Conservation (phyloP, 2,113 vertebrate species). For the Apteryx mantelli region DNA sequence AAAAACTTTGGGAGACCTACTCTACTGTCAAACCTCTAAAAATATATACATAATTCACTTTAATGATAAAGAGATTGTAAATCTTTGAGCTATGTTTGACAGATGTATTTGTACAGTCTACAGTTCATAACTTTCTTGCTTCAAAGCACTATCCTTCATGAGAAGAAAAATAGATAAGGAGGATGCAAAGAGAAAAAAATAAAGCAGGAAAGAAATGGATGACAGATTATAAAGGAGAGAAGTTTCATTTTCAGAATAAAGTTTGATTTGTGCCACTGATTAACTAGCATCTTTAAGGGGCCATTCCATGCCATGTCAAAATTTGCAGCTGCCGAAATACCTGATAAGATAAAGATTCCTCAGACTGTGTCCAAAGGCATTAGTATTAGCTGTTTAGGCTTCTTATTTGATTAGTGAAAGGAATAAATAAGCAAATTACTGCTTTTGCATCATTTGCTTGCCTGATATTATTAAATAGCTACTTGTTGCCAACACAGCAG, state of each 20-base stretch:
- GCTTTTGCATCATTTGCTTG: neutral
- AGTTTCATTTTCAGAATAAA: neutral
- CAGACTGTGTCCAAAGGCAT: neutral
- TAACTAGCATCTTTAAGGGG: neutral
- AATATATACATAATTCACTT: neutral
- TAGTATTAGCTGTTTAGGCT: neutral
- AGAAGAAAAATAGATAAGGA: neutral
- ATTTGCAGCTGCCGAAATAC: neutral
- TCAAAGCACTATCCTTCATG: conserved; percentile 4
- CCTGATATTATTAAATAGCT: neutral
- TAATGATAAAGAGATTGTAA: neutral
- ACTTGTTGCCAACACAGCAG: neutral
- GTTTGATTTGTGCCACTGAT: neutral
- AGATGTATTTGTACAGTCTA: neutral
- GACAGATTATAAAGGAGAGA: neutral
- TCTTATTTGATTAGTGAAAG: neutral
- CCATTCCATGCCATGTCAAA: neutral
- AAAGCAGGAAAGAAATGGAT: neutral
- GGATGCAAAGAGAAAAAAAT: neutral
- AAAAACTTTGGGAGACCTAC: neutral
- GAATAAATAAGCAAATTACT: neutral
- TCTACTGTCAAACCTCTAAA: neutral
- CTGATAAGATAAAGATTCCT: neutral
- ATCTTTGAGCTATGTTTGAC: neutral
- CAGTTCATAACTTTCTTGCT: neutral